Evolutionary conservation across 1,140 invertebrate species (phyloP).

Genomic region (Leptonema lineaticorne): DNA sequence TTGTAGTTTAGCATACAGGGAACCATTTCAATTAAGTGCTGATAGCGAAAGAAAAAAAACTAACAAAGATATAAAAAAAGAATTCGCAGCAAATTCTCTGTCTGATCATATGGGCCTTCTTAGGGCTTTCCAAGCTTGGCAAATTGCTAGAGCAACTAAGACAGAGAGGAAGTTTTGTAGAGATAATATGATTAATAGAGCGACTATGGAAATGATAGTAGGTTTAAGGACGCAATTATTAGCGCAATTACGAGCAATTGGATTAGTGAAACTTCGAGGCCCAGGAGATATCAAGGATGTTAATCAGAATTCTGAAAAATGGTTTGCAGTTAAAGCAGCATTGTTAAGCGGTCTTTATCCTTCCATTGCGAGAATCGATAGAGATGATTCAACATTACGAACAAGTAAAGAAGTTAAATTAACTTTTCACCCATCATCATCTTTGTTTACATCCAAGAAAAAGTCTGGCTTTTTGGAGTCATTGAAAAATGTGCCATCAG

Average conservation of each 20-base stretch:
- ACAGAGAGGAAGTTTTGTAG: conserved; percentile 75
- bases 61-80: conserved; percentile 62
- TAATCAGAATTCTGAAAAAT: conserved; percentile 86
- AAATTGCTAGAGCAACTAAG: conserved; percentile 66
- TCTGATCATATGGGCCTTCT: conserved; percentile 93
- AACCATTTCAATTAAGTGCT: conserved; percentile 77
- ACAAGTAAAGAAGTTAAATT: conserved; percentile 71
- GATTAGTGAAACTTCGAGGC: conserved; percentile 77
- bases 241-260: conserved; percentile 80
- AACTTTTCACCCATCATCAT: conserved; percentile 73
- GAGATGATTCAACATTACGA: conserved; percentile 49
- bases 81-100: conserved; percentile 73
- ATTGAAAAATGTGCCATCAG: conserved; percentile 62
- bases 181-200: conserved; percentile 75
- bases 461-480: conserved; percentile 46
- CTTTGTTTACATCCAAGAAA: conserved; percentile 56
- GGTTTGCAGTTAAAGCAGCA: conserved; percentile 90
- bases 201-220: conserved; percentile 86
- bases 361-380: conserved; percentile 70
- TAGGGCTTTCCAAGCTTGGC: conserved; percentile 81
- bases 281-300: conserved; percentile 73
- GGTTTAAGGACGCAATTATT: conserved; percentile 76
- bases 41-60: conserved; percentile 66
- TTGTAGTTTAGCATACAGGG: conserved; percentile 79
- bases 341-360: conserved; percentile 86